These are phyloP conservation scores for Rhadinocentrus ornatus DNA, from an alignment of 2,797 vertebrate genomes.

Conservation along the genomic window DNA sequence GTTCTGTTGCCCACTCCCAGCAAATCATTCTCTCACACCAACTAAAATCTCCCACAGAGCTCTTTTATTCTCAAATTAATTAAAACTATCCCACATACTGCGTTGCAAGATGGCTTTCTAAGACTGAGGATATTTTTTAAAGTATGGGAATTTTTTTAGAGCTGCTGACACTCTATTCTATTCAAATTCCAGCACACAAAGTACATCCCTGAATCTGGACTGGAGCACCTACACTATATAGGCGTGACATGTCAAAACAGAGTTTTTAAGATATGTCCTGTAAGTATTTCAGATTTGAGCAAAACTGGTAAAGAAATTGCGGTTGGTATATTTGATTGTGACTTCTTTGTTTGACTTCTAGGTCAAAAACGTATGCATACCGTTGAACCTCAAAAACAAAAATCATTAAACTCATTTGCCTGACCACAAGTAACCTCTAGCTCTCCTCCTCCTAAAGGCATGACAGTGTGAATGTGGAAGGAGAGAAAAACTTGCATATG, in stretches of 20 bases:
- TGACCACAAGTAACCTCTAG: conserved; percentile 24
- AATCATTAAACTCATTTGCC: neutral
- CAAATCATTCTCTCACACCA: neutral
- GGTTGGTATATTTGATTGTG: neutral
- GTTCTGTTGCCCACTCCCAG: conserved; percentile 20
- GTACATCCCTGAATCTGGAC: neutral
- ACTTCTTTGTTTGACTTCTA: neutral
- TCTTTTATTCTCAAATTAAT: conserved; percentile 4
- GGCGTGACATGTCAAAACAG: neutral
- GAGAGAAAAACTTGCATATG: conserved; percentile 25
- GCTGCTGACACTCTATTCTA: neutral
- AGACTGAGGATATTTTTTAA: neutral
- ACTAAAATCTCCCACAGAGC: neutral
- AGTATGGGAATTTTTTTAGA: neutral
- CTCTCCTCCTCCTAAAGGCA: conserved; percentile 23
- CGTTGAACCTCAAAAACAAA: conserved; percentile 23
- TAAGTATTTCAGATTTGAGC: neutral
- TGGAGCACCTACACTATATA: neutral
- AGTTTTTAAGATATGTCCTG: neutral
- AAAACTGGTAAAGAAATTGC: neutral
- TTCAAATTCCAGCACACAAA: neutral
- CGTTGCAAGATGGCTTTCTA: neutral
- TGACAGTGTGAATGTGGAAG: conserved; percentile 42
- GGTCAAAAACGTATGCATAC: neutral
- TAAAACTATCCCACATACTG: neutral